Conservation (phyloP, 1,140 invertebrate species). For the Drosophila novamexicana region DNA sequence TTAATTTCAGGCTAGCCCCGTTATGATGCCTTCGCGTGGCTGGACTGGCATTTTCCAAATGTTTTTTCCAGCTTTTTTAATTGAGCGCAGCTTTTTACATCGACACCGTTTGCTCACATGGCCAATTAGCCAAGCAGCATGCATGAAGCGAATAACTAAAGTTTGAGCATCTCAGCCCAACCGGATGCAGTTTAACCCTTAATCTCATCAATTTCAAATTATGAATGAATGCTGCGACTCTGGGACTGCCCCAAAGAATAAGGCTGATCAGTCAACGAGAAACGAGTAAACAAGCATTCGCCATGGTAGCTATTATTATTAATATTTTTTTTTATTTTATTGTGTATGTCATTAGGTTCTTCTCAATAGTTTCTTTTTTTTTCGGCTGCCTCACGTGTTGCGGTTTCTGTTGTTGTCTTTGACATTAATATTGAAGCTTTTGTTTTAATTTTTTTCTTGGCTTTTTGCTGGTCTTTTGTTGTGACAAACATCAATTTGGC, state of each 20-base stretch:
- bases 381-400: constrained; percentile 54
- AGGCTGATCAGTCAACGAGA: too few species aligned
- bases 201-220: constrained; percentile 76
- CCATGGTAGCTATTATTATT: constrained; percentile 32
- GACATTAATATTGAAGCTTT: constrained; percentile 56
- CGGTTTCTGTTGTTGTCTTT: constrained; percentile 65
- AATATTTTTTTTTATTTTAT: constrained; percentile 11
- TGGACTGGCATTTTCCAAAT: neutral
- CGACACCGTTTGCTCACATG: constrained; percentile 53
- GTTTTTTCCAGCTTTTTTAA: constrained; percentile 70
- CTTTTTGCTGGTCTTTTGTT: constrained; percentile 44
- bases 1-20: constrained; percentile 15
- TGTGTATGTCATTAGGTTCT: constrained; percentile 29
- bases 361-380: constrained; percentile 6
- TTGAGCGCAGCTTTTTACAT: constrained; percentile 56
- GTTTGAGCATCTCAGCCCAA: constrained; percentile 43
- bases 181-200: constrained; percentile 57
- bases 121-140: constrained; percentile 54
- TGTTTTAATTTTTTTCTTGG: constrained; percentile 16
- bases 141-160: constrained; percentile 35
- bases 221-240: constrained; percentile 43
- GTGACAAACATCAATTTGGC: constrained; percentile 47
- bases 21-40: constrained; percentile 39
- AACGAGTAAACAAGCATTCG: constrained; percentile 6
- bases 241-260: constrained; percentile 9